Base-by-base conservation (phyloP, 2,888 invertebrate genomes). In the Drosophila mimetica region DNA sequence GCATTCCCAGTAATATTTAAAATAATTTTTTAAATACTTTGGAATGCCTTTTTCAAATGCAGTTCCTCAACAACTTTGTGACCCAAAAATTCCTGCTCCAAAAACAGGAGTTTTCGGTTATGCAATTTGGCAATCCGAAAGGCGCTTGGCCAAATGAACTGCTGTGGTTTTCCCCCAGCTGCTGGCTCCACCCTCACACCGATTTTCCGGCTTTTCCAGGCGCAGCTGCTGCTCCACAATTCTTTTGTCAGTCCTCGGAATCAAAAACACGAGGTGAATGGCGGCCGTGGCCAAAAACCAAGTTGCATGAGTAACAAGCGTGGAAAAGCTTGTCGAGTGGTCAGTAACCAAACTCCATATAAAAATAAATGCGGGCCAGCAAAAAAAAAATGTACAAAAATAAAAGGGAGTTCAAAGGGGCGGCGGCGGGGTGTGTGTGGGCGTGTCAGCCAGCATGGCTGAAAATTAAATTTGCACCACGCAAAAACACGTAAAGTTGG, bases 281-380 rank as follows among this genome's bases (percentile, higher is more conserved):
- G 61, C 69, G 66, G 52, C 63, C 61, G 50, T 46, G 51, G 52
- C 64, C 28, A 46, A 58, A 58, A 63, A 55, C 79, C 47, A 61
- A 71, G 69, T 76, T 76, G 79, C 75, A 85, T 85, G 85, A 85
- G 79, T 87, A 82, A 85, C 87, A 85, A 78, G 82, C 82, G 71
- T 86, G 41, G 60, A 39, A 61, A 48, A 42, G 58, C 58, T 58
- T 57, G 61, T 47, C 37, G 63, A 63, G 60, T 66, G 64, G 66
- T 65, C 66, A 51, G 46, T 61, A 74, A 30, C 51, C 63, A 66
- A 48, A 50, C 57, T 73, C 48, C 36, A 42, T 77, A 69, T 72
- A 88, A 72, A 79, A 75, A 69, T 75, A 79, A 63, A 75, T 67
- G 55, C 61, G 55, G 79, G 77, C 51, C 37, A 37, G 14, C 16